These are phyloP conservation scores for Temnothorax rugatulus DNA, from an alignment of 2,888 invertebrate species.

Conservation along the genomic window DNA sequence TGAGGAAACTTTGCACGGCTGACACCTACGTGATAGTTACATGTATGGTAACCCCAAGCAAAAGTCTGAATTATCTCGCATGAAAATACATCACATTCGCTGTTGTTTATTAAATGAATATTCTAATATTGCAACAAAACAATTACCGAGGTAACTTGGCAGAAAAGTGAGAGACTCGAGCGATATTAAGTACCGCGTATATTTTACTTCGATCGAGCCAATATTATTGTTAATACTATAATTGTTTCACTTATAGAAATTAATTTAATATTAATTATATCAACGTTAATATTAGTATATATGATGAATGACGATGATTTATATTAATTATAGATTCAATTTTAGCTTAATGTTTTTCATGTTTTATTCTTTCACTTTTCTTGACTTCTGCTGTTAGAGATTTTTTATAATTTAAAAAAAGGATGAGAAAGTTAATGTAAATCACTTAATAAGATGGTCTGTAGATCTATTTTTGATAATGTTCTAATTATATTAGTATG, in stretches of 20 bases:
- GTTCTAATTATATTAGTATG: not conserved
- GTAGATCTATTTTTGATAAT: not conserved
- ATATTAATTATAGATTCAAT: not conserved
- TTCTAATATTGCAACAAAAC: not conserved
- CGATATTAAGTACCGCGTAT: not conserved
- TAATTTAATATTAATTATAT: not conserved
- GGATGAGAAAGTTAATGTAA: not conserved
- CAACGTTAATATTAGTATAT: not conserved
- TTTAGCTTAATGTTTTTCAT: not conserved
- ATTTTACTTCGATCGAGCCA: not conserved
- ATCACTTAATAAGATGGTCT: not conserved
- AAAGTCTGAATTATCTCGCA: slow-evolving; percentile 4
- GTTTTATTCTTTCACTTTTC: not conserved
- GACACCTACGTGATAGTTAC: slow-evolving; percentile 61
- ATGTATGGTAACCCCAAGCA: slow-evolving; percentile 41
- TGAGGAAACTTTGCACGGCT: slow-evolving; percentile 76
- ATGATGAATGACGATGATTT: not conserved
- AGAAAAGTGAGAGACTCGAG: not conserved
- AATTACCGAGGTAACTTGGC: not conserved
- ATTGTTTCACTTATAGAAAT: not conserved
- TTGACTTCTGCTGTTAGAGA: not conserved
- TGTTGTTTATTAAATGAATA: slow-evolving; percentile 13
- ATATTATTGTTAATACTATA: not conserved
- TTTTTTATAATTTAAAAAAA: not conserved
- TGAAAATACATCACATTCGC: not conserved